phyloP scores from a whole-genome alignment of 2,113 vertebrate genomes.

The Apaloderma vittatum region DNA sequence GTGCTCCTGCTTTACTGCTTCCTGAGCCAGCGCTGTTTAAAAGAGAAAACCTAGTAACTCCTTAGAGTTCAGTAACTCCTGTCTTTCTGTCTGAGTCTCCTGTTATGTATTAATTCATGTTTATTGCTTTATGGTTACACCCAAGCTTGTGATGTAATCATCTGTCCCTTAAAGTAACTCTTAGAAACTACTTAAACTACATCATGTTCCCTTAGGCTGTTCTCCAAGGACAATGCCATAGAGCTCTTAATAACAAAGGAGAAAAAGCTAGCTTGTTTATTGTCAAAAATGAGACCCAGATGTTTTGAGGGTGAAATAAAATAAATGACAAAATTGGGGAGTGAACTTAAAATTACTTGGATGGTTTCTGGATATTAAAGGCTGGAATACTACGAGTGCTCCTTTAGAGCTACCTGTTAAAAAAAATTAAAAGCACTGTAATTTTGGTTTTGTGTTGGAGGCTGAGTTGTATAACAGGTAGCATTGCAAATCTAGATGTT shows the following conservation, averaged over 20 bases:
- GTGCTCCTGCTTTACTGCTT: neutral
- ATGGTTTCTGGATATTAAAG: constrained; percentile 47
- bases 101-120: constrained; percentile 36
- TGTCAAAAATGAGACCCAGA: constrained; percentile 72
- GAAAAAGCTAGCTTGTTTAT: constrained; percentile 53
- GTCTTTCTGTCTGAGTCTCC: neutral
- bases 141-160: constrained; percentile 18
- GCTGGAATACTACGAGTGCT: neutral
- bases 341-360: constrained; percentile 41
- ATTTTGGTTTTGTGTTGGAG: neutral
- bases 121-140: constrained; percentile 66
- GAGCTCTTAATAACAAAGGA: neutral
- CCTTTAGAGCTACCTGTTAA: neutral
- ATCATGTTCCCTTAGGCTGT: constrained; percentile 35
- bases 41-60: neutral
- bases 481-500: neutral
- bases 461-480: neutral
- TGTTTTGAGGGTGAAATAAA: constrained; percentile 68
- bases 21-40: neutral
- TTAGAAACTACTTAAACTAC: constrained; percentile 33
- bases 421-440: neutral
- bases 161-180: constrained; percentile 2
- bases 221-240: neutral
- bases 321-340: constrained; percentile 42
- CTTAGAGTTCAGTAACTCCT: constrained; percentile 7